phyloP scores from a whole-genome alignment of 2,888 invertebrate species.

The Dermolepida albohirtum region DNA sequence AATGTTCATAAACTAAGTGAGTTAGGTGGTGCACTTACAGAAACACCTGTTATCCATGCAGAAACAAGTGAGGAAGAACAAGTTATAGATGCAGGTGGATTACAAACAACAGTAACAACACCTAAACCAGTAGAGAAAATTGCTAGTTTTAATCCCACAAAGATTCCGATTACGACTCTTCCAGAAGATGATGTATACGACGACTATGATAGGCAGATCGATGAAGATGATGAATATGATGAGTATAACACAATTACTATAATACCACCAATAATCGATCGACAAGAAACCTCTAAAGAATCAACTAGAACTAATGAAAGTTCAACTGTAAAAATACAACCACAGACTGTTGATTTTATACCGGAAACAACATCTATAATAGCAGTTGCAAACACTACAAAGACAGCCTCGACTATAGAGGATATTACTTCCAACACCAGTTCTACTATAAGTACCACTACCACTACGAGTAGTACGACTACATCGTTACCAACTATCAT shows the following conservation, averaged over 20 bases:
- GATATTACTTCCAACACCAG: neutral
- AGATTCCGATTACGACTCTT: slow-evolving; percentile 34
- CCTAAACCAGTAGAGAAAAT: slow-evolving; percentile 29
- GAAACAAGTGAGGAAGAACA: slow-evolving; percentile 9
- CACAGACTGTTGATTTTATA: slow-evolving; percentile 53
- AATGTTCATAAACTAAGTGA: slow-evolving; percentile 24
- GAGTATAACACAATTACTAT: slow-evolving; percentile 63
- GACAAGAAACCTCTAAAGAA: slow-evolving; percentile 17
- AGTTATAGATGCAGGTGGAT: slow-evolving; percentile 9
- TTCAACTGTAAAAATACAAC: slow-evolving; percentile 43
- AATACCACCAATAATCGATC: slow-evolving; percentile 51
- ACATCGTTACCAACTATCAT: slow-evolving; percentile 49
- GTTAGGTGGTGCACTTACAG: slow-evolving; percentile 20
- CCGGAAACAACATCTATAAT: slow-evolving; percentile 41
- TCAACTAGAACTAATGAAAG: slow-evolving; percentile 29
- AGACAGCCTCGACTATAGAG: slow-evolving; percentile 21
- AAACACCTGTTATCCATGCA: slow-evolving; percentile 16
- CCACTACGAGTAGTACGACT: slow-evolving; percentile 48
- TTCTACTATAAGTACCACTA: slow-evolving; percentile 34
- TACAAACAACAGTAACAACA: slow-evolving; percentile 42
- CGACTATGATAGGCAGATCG: slow-evolving; percentile 66
- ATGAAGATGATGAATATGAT: slow-evolving; percentile 61
- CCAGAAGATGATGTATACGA: slow-evolving; percentile 59
- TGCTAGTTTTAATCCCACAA: slow-evolving; percentile 25
- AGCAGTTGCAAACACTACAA: slow-evolving; percentile 31